A percentile compares a stretch with the other conserved stretches of the same genome.
Evolutionary conservation across 1,140 invertebrate species (phyloP).

Genomic region (Procambarus virginalis): DNA sequence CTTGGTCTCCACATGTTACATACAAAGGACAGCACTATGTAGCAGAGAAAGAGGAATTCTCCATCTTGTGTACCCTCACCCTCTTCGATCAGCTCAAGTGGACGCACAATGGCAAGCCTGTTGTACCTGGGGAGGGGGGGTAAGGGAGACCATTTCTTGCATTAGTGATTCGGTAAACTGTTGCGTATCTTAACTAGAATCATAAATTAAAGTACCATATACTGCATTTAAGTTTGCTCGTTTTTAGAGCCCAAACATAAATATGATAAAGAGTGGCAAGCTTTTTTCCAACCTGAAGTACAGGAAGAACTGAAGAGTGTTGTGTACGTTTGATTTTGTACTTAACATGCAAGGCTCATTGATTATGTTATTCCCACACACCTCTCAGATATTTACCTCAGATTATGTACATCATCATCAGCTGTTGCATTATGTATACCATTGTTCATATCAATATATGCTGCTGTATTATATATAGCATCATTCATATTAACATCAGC

Average conservation of each 20-base stretch:
- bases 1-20: slow-evolving; percentile 33
- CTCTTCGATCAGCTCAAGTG: slow-evolving; percentile 58
- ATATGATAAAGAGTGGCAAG: background rate
- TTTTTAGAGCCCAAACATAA: background rate
- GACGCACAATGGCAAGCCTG: slow-evolving; percentile 59
- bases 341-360: background rate
- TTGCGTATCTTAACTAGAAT: slow-evolving; percentile 4
- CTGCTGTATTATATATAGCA: no score
- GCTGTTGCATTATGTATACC: no score
- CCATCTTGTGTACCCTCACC: slow-evolving; percentile 43
- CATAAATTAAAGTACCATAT: background rate
- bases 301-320: background rate
- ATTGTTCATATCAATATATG: no score
- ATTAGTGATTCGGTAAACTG: slow-evolving; percentile 13
- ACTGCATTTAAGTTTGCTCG: background rate
- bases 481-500: no score
- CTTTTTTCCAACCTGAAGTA: background rate
- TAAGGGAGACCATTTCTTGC: slow-evolving; percentile 37
- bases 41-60: slow-evolving; percentile 35
- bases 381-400: no score
- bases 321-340: background rate
- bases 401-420: no score
- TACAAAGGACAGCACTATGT: slow-evolving; percentile 54
- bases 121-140: slow-evolving; percentile 59
- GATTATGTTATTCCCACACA: background rate